Evolutionary conservation across 2,113 vertebrate genomes (phyloP), one percentile per base, ranked within the genome.

Genomic region (Takifugu flavidus): DNA sequence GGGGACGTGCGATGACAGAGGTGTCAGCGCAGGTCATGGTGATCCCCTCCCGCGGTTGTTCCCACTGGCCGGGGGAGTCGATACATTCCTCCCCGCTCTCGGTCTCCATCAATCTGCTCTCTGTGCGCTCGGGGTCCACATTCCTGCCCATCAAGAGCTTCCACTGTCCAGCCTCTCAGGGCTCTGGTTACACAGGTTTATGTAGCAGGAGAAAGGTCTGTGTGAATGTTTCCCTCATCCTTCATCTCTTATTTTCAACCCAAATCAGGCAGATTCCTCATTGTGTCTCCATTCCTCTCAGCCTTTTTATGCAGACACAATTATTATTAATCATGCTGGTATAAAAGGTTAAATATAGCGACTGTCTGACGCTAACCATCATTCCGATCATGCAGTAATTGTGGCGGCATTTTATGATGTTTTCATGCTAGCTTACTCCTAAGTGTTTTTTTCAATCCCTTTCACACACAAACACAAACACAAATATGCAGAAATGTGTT

Each of bases 1-100:
- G 86, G 79, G 87, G 89, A 90, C 78, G 79, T 86, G 89, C 71
- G 92, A 92, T 90, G 92, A 94, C 92, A 94, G 89, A 86, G 89
- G 90, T 91, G 92, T 91, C 90, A 82, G 83, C 84, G 79, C 89
- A 88, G 93, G 92, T 94, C 92, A 93, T 51, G 39, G 73, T 85
- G 90, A 91, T 91, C 91, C 88, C 85, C 87, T 83, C 84, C 77
- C 84, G 73, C 84, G 86, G 79, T 88, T 66, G 87, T 92, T 93
- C 90, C 74, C 90, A 89, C 89, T 88, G 89, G 90, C 86, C 80
- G 49, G 50, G 52, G 47, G 65, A 83, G 74, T 60, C 76, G 74
- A 85, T 83, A 82, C 87, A 90, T 93, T 91, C 88, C 89, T 91
- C 86, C 78, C 78, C 76, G 70, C 79, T 77, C 77, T 78, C 53